Evolutionary conservation across 2,888 invertebrate species (phyloP).

Genomic region (Tetheella fluctuosa): DNA sequence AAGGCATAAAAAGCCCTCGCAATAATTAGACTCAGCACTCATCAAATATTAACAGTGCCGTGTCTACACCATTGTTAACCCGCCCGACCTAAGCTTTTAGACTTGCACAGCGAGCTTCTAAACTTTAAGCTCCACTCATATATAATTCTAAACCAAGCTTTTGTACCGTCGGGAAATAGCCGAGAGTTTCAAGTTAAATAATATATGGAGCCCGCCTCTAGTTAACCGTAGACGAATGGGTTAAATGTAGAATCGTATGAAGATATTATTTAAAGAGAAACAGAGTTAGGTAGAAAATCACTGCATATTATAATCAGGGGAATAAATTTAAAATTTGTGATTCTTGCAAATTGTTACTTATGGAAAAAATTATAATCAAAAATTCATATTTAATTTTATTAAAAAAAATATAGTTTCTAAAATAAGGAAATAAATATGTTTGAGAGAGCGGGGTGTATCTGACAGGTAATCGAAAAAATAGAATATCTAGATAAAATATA

Average conservation of each 20-base stretch:
- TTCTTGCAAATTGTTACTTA: background rate
- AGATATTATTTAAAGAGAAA: slow-evolving; percentile 47
- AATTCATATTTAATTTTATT: no score
- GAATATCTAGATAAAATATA: no score
- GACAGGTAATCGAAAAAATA: no score
- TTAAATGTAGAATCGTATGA: slow-evolving; percentile 55
- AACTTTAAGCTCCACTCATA: slow-evolving; percentile 83
- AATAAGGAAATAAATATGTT: no score
- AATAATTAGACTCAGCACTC: slow-evolving; percentile 1
- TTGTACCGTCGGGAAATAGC: slow-evolving; percentile 81
- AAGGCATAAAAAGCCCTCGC: background rate
- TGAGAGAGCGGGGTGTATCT: no score
- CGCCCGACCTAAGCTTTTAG: slow-evolving; percentile 76
- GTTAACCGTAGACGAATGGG: slow-evolving; percentile 59
- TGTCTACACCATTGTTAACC: slow-evolving; percentile 44
- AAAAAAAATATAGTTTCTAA: no score
- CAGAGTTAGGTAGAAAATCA: slow-evolving; percentile 23
- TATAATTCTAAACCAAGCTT: slow-evolving; percentile 82
- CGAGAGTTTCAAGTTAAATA: slow-evolving; percentile 76
- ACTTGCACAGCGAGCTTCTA: slow-evolving; percentile 81
- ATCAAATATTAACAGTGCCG: slow-evolving; percentile 24
- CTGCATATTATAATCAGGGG: background rate
- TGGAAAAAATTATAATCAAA: no score
- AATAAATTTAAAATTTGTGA: background rate
- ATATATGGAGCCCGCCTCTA: slow-evolving; percentile 63